Evolutionary conservation across 1,140 invertebrate genomes (phyloP).

Genomic region (Zelostemma sp.): DNA sequence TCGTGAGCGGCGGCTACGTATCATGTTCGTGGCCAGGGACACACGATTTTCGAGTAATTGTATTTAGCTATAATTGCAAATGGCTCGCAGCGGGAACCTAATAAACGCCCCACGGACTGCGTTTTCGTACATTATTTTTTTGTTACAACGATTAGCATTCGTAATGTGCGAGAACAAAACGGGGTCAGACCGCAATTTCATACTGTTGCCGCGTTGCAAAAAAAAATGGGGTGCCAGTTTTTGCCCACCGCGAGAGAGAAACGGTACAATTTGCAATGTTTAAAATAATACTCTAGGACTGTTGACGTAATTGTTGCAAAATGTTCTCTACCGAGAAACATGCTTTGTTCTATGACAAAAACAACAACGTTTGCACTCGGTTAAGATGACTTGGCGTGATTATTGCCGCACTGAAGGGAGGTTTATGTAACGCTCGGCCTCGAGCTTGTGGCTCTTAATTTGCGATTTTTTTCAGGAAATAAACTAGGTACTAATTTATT

Average conservation of each 20-base stretch:
- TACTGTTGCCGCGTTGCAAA: too few species aligned
- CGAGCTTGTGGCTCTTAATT: too few species aligned
- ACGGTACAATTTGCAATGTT: neutral
- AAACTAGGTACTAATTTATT: too few species aligned
- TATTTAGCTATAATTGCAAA: conserved; percentile 21
- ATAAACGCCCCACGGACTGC: neutral
- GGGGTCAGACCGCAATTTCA: conserved; percentile 3
- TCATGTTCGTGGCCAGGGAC: conserved; percentile 3
- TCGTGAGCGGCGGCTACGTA: conserved; percentile 2
- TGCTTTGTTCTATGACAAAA: too few species aligned
- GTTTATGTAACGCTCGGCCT: too few species aligned
- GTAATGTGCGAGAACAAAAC: conserved; percentile 8
- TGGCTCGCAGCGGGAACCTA: conserved; percentile 1
- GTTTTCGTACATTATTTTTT: conserved; percentile 6
- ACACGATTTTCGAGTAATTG: conserved; percentile 21
- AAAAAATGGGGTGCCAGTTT: neutral
- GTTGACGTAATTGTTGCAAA: neutral
- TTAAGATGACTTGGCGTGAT: too few species aligned
- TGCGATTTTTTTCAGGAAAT: too few species aligned
- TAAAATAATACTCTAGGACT: too few species aligned
- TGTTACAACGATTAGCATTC: conserved; percentile 15
- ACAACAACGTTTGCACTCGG: too few species aligned
- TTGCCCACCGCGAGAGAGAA: too few species aligned
- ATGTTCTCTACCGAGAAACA: neutral
- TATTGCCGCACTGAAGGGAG: too few species aligned